Percentiles rank a stretch among this genome's conserved stretches.
Conservation (phyloP, 1,140 invertebrate genomes). For the Drosophila ercepeae region DNA sequence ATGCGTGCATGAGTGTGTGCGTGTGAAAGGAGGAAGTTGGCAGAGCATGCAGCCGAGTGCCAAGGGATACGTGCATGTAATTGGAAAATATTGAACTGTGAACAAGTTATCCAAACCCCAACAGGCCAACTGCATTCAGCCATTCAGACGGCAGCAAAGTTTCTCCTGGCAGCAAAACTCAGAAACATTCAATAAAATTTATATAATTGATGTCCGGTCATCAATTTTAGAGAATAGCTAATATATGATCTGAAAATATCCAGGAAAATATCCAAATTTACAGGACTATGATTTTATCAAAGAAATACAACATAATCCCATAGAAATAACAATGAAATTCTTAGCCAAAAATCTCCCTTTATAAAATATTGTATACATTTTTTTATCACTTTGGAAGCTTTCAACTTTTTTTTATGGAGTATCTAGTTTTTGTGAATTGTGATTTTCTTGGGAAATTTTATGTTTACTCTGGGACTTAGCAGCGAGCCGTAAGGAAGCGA, state of each 20-base stretch:
- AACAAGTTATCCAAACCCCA: slow-evolving; percentile 32
- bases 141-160: no score
- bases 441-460: slow-evolving; percentile 52
- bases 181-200: slow-evolving; percentile 7
- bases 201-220: slow-evolving; percentile 10
- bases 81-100: slow-evolving; percentile 73
- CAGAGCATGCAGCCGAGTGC: slow-evolving; percentile 21
- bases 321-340: no score
- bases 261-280: no score
- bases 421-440: slow-evolving; percentile 12
- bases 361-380: slow-evolving; percentile 7
- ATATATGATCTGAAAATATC: no score
- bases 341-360: no score
- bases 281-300: background rate
- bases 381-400: background rate
- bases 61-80: slow-evolving; percentile 68
- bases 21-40: background rate
- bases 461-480: slow-evolving; percentile 65
- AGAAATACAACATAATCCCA: no score
- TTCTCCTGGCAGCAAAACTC: slow-evolving; percentile 16
- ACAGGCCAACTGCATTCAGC: slow-evolving; percentile 27
- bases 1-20: slow-evolving; percentile 10
- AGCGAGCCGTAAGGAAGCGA: slow-evolving; percentile 18
- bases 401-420: slow-evolving; percentile 49
- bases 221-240: background rate